These are phyloP conservation scores for Lamprologus lemairii DNA, from an alignment of 2,113 vertebrate genomes.

Conservation along the genomic window DNA sequence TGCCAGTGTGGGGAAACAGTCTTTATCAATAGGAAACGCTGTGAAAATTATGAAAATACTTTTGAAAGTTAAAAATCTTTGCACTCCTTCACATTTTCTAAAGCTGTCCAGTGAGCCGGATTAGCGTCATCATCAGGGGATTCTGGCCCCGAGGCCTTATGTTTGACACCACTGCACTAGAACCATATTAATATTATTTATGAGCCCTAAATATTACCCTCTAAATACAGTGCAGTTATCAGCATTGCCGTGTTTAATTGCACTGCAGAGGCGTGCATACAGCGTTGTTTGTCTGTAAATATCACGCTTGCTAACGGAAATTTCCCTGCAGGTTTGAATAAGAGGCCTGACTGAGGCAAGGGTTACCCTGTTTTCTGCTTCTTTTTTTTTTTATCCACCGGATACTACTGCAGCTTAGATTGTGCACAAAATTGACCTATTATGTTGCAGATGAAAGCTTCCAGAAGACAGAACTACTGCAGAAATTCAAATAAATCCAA, in stretches of 20 bases:
- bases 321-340: not conserved
- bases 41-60: fast-evolving
- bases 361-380: not conserved
- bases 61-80: not conserved
- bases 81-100: not conserved
- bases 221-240: not conserved
- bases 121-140: not conserved
- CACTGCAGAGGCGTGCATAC: not conserved
- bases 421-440: not conserved
- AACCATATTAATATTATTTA: not conserved
- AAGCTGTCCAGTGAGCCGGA: fast-evolving
- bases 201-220: not conserved
- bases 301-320: not conserved
- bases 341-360: not conserved
- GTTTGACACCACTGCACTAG: not conserved
- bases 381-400: not conserved
- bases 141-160: fast-evolving
- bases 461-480: not conserved
- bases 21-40: fast-evolving
- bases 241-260: not conserved
- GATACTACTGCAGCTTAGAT: not conserved
- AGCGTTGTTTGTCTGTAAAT: fast-evolving
- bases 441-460: not conserved
- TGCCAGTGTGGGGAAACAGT: not conserved
- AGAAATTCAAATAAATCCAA: not conserved